Evolutionary conservation across 2,797 vertebrate species (phyloP), one percentile per base, ranked within the genome.

Genomic region (Danio kyathit): DNA sequence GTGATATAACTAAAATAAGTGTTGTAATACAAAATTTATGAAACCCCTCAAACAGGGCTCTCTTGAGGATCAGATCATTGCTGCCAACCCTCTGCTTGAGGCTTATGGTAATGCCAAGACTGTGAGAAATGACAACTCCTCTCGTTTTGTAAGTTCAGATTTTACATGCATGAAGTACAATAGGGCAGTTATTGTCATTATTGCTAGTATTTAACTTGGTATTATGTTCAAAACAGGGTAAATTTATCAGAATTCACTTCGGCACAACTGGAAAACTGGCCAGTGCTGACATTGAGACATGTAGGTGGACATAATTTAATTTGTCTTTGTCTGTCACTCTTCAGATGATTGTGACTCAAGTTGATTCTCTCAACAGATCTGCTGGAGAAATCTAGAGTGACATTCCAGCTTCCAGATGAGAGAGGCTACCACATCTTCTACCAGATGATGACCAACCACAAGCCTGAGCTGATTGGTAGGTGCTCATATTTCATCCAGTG

Each of bases 51-150:
- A 10, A 16, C 60, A 83, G 81, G 81, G 81, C 38, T 81, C 85
- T 80, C 83, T 86, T 66, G 85, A 86, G 63, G 85, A 86, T 48
- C 83, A 86, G 74, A 86, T 84, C 16, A 83, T 86, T 86, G 83
- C 85, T 74, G 83, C 85, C 49, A 86, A 78, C 40, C 72, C 82
- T 71, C 66, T 82, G 38, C 80, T 86, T 61, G 85, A 86, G 86
- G 94, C 96, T 66, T 97, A 96, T 80, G 95, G 95, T 79, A 96
- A 97, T 0, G 95, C 96, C 89, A 97, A 97, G 86, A 96, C 96
- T 0, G 94, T 97, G 91, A 97, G 96, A 88, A 97, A 97, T 4
- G 96, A 97, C 94, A 97, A 97, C 90, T 97, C 96, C 10, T 97
- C 96, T 5, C 95, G 96, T 52, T 96, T 97, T 86, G 96, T 94